Evolutionary conservation across 1,140 invertebrate species (phyloP).

Genomic region (Camponotus vicinus): DNA sequence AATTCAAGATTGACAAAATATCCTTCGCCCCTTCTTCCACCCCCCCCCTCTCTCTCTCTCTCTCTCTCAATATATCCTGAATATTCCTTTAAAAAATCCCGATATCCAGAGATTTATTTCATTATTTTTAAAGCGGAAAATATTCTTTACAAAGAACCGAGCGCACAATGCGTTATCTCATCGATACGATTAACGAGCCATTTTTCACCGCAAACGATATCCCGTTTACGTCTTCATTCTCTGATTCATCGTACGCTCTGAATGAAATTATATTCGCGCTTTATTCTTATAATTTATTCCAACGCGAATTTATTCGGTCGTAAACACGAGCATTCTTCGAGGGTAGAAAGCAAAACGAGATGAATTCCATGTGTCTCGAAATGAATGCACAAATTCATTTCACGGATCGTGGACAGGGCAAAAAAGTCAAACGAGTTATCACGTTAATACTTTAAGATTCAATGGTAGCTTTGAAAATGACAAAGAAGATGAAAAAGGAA

Average conservation of each 20-base stretch:
- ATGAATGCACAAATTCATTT: neutral
- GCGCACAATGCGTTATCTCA: neutral
- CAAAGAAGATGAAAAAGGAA: neutral
- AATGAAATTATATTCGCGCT: neutral
- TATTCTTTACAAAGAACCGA: conserved; percentile 15
- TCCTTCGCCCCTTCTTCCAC: neutral
- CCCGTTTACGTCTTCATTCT: neutral
- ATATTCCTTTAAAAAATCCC: conserved; percentile 20
- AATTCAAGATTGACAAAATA: neutral
- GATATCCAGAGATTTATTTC: conserved; percentile 10
- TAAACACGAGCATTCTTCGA: neutral
- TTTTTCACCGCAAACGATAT: conserved; percentile 5
- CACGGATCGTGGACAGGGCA: neutral
- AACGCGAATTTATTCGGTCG: neutral
- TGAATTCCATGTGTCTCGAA: conserved; percentile 1
- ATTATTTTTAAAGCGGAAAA: conserved; percentile 32
- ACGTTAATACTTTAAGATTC: neutral
- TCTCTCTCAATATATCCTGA: neutral
- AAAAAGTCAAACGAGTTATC: conserved; percentile 21
- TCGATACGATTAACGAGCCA: conserved; percentile 25
- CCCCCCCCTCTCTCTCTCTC: neutral
- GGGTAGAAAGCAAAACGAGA: neutral
- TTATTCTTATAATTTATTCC: conserved; percentile 8
- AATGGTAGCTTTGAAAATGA: neutral
- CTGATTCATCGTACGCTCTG: neutral